phyloP scores from a whole-genome alignment of 2,113 vertebrate genomes.

The Vanacampus margaritifer region DNA sequence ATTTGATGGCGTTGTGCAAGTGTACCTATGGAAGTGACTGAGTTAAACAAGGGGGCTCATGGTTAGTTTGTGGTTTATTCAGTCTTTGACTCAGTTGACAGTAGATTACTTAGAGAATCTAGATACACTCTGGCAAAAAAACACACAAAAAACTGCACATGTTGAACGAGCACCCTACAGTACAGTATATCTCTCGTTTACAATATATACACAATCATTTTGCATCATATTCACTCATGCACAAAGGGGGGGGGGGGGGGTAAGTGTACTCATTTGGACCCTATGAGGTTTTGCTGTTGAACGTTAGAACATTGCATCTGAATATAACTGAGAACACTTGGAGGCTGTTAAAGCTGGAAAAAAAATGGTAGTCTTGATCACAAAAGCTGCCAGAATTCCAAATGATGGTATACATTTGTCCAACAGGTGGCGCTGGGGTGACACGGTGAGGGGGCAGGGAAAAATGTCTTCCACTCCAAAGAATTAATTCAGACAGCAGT shows the following conservation, averaged over 20 bases:
- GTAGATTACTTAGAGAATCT: slow-evolving; percentile 64
- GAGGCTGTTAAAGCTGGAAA: slow-evolving; percentile 6
- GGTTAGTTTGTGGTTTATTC: slow-evolving; percentile 72
- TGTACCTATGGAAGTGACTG: background rate
- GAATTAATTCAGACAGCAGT: background rate
- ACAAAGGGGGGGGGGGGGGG: slow-evolving; percentile 40
- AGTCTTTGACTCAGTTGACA: slow-evolving; percentile 60
- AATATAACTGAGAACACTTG: slow-evolving; percentile 55
- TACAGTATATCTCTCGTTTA: slow-evolving; percentile 62
- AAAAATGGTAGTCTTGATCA: background rate
- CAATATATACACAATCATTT: slow-evolving; percentile 67
- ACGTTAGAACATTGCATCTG: slow-evolving; percentile 46
- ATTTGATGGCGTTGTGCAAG: background rate
- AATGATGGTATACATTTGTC: background rate
- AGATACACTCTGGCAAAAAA: slow-evolving; percentile 71
- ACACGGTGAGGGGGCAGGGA: background rate
- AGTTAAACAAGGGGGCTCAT: slow-evolving; percentile 20
- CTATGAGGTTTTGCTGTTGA: slow-evolving; percentile 45
- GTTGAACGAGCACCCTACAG: slow-evolving; percentile 57
- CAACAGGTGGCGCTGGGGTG: background rate
- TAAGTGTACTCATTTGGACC: slow-evolving; percentile 48
- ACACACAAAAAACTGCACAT: slow-evolving; percentile 60
- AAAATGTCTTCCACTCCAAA: background rate
- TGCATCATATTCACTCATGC: slow-evolving; percentile 58
- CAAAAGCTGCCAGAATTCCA: background rate